These are phyloP conservation scores for Ruditapes philippinarum DNA, from an alignment of 1,140 invertebrate genomes.

Conservation along the genomic window DNA sequence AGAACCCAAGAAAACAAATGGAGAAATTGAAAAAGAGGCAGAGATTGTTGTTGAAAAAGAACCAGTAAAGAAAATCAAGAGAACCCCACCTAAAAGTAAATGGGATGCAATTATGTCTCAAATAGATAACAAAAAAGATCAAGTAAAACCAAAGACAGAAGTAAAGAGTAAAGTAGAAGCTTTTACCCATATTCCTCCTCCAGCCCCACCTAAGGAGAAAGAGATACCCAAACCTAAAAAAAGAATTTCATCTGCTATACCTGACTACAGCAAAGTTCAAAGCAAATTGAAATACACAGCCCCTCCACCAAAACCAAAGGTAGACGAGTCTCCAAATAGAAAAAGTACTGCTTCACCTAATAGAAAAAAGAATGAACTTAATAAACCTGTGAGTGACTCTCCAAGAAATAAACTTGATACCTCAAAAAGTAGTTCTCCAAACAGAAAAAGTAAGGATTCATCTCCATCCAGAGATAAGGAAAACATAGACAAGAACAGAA, in stretches of 20 bases:
- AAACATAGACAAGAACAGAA: slow-evolving; percentile 26
- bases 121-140: slow-evolving; percentile 84
- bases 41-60: slow-evolving; percentile 75
- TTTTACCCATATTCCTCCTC: slow-evolving; percentile 74
- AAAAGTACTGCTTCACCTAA: neutral
- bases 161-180: slow-evolving; percentile 85
- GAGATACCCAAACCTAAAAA: slow-evolving; percentile 72
- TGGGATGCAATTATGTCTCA: slow-evolving; percentile 86
- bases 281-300: slow-evolving; percentile 80
- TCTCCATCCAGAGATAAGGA: slow-evolving; percentile 28
- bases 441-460: slow-evolving; percentile 7
- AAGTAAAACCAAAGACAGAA: slow-evolving; percentile 83
- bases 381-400: neutral
- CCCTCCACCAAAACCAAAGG: slow-evolving; percentile 61
- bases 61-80: slow-evolving; percentile 81
- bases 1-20: slow-evolving; percentile 65
- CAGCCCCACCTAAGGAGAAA: slow-evolving; percentile 67
- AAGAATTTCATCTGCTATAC: slow-evolving; percentile 75
- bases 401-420: slow-evolving; percentile 25
- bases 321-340: slow-evolving; percentile 52
- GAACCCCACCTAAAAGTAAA: slow-evolving; percentile 84
- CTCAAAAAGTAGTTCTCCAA: slow-evolving; percentile 19
- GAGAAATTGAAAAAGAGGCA: slow-evolving; percentile 66
- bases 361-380: slow-evolving; percentile 8
- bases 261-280: slow-evolving; percentile 84